A percentile compares a stretch with the other conserved stretches of the same genome.
phyloP scores from a whole-genome alignment of 2,797 vertebrate species.

The Coracias cyanogaster region DNA sequence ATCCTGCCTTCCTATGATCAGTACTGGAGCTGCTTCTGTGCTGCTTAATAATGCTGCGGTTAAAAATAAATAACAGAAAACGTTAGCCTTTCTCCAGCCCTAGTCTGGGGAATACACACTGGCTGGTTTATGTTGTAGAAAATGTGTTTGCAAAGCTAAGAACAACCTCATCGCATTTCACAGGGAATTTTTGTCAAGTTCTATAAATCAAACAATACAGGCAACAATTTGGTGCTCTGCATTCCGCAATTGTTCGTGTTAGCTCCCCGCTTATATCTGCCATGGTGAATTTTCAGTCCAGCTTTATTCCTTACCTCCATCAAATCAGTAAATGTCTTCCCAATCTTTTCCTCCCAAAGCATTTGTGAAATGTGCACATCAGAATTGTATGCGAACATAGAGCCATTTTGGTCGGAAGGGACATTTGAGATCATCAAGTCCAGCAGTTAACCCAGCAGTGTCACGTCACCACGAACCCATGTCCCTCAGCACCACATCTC shows the following conservation, averaged over 20 bases:
- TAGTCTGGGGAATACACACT: background rate
- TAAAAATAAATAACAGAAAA: constrained; percentile 10
- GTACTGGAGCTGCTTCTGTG: background rate
- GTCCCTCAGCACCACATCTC: too few relatives aligned
- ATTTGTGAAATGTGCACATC: background rate
- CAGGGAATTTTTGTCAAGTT: constrained; percentile 40
- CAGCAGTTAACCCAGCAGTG: too few relatives aligned
- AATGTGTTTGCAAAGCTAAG: background rate
- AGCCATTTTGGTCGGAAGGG: too few relatives aligned
- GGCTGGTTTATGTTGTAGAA: background rate
- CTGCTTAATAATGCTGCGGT: background rate
- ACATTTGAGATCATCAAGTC: background rate
- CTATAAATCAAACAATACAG: background rate
- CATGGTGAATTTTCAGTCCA: background rate
- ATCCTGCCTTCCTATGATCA: background rate
- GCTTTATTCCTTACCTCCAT: background rate
- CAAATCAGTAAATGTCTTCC: background rate
- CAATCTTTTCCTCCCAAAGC: fast-evolving
- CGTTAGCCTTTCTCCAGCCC: background rate
- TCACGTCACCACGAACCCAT: too few relatives aligned
- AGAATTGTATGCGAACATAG: background rate
- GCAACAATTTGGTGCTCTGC: background rate
- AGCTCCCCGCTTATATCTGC: background rate
- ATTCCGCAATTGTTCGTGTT: background rate
- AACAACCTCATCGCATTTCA: background rate